Conservation (phyloP, 2,888 invertebrate genomes). For the Megastigmus dorsalis region DNA sequence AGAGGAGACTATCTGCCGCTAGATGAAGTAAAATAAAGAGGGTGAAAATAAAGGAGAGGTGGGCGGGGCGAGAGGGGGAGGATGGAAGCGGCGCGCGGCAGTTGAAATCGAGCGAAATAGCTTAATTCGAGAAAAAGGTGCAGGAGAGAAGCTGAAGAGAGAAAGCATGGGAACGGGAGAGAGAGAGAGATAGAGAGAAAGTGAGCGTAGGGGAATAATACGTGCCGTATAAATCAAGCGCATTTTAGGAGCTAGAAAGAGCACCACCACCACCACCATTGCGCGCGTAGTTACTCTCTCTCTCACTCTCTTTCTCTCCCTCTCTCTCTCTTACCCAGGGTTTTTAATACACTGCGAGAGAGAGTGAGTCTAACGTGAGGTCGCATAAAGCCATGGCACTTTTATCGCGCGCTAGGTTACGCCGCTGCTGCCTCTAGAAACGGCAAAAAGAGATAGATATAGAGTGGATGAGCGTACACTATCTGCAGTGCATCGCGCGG, state of each 20-base stretch:
- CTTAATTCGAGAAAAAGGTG: slow-evolving; percentile 44
- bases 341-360: slow-evolving; percentile 1
- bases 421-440: neutral
- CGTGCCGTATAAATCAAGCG: slow-evolving; percentile 48
- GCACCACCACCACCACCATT: neutral
- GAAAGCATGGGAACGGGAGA: too few species aligned
- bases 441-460: slow-evolving; percentile 5
- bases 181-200: too few species aligned
- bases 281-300: neutral
- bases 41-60: neutral
- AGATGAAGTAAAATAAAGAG: neutral
- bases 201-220: slow-evolving; percentile 33
- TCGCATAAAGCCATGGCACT: slow-evolving; percentile 27
- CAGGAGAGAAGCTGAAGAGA: too few species aligned
- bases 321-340: neutral
- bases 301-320: neutral
- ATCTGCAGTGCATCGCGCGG: neutral
- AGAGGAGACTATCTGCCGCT: neutral
- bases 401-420: slow-evolving; percentile 22
- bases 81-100: neutral
- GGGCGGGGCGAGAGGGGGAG: neutral
- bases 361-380: neutral
- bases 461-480: neutral
- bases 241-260: slow-evolving; percentile 10
- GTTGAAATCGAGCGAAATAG: slow-evolving; percentile 34